A percentile compares a stretch with the other conserved stretches of the same genome.
phyloP scores from a whole-genome alignment of 2,797 vertebrate genomes.

The Borostomias antarcticus region DNA sequence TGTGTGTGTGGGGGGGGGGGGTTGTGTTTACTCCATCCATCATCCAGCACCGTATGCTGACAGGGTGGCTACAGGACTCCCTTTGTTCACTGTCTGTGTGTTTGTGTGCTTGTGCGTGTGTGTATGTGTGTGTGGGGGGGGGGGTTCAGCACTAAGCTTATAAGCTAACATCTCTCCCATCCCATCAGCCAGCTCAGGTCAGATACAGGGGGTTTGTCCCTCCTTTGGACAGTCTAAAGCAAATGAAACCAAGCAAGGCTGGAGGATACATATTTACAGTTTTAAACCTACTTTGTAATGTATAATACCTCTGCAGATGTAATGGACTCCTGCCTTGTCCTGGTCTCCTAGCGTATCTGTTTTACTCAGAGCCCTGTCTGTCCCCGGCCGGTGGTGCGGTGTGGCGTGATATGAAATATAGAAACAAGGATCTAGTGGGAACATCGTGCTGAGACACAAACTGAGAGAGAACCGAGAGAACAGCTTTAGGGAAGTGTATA shows the following conservation, averaged over 20 bases:
- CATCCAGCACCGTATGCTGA: constrained; percentile 46
- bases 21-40: constrained; percentile 41
- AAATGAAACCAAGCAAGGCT: too few relatives aligned
- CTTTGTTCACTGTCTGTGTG: constrained; percentile 41
- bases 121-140: too few relatives aligned
- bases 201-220: too few relatives aligned
- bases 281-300: too few relatives aligned
- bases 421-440: constrained; percentile 21
- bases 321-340: too few relatives aligned
- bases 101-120: too few relatives aligned
- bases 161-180: constrained; percentile 9
- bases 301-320: too few relatives aligned
- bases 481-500: background rate
- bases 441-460: constrained; percentile 4
- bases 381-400: constrained; percentile 12
- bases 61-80: constrained; percentile 45
- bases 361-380: constrained; percentile 12
- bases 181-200: background rate
- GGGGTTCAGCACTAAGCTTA: constrained; percentile 5
- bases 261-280: too few relatives aligned
- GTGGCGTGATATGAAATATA: constrained; percentile 34
- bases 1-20: constrained; percentile 12
- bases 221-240: too few relatives aligned
- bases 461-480: constrained; percentile 15
- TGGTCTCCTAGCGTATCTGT: constrained; percentile 24